Evolutionary conservation across 1,140 invertebrate species (phyloP), one percentile per base, ranked within the genome.

Genomic region (silkworm (Bombyx mori)): DNA sequence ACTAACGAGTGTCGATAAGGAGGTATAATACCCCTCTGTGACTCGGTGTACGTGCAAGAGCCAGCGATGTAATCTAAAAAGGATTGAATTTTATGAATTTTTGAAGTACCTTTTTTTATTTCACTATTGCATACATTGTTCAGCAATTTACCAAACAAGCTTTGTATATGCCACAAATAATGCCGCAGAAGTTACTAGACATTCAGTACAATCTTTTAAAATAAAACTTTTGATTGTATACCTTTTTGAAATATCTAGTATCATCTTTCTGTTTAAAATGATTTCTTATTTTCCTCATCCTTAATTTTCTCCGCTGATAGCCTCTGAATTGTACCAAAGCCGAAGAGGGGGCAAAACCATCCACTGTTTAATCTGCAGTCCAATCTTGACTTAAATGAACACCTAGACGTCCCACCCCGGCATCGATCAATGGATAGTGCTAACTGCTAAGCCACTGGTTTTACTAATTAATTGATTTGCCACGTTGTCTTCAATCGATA

Each of bases 381-480:
- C 76, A 75, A 84, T 80, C 79, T 84, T 76, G 71, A 79, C 62
- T 79, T 79, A 82, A 84, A 84, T 82, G 81, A 80, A 84, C 77
- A 81, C 76, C 75, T 79, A 76, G 69, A 69, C 65, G 62, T 56
- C 59, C 52, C 66, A 66, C 65, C 70, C 63, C 69, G 61, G 69
- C 73, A 82, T 82, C 69, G 72, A 82, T 80, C 74, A 69, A 76
- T 46, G 65, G 71, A 77, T 72, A 75, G 65, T 71, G 70, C 62
- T 69, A 75, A 75, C 64, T 71, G 70, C 62, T 69, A 75, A 77
- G 65, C 71, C 68, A 71, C 65, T 76, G 74, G 67, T 75, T 71
- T 35, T 46, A 58, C 58, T 85, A 85, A 85, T 85, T 71, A 85
- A 85, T 85, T 85, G 79, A 81, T 79, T 79, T 70, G 70, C 64